phyloP scores from a whole-genome alignment of 2,113 vertebrate genomes.

The Protobothrops flavoviridis region DNA sequence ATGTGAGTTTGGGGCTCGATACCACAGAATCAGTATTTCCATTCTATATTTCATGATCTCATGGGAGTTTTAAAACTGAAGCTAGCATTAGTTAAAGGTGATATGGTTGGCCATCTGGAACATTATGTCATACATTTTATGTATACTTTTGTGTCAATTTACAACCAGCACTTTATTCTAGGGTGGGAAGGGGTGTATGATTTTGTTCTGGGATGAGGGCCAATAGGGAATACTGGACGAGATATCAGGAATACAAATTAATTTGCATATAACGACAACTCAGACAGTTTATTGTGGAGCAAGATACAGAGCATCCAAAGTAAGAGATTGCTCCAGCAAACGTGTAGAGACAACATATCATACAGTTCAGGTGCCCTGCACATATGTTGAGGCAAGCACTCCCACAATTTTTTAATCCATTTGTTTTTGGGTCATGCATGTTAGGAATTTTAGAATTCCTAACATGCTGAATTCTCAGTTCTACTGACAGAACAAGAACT shows the following conservation, averaged over 20 bases:
- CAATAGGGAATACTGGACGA: neutral
- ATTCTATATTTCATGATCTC: conserved; percentile 72
- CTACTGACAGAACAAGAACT: neutral
- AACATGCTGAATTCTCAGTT: neutral
- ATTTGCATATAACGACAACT: neutral
- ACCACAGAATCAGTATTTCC: conserved; percentile 80
- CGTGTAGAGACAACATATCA: neutral
- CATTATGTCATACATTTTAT: conserved; percentile 69
- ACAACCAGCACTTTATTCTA: neutral
- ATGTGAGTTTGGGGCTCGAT: conserved; percentile 77
- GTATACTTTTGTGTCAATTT: conserved; percentile 54
- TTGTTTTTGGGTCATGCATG: neutral
- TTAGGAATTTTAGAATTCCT: too few relatives aligned
- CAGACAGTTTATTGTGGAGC: neutral
- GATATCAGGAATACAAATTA: neutral
- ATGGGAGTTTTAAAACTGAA: conserved; percentile 70
- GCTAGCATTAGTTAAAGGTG: conserved; percentile 68
- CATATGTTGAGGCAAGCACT: neutral
- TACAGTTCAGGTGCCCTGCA: neutral
- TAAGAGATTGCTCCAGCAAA: neutral
- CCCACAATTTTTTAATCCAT: neutral
- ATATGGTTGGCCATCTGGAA: conserved; percentile 70
- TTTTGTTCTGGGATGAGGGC: neutral
- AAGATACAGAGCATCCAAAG: neutral
- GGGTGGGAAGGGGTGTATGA: neutral